These are phyloP conservation scores for Falco naumanni DNA, from an alignment of 2,797 vertebrate genomes.

Conservation along the genomic window DNA sequence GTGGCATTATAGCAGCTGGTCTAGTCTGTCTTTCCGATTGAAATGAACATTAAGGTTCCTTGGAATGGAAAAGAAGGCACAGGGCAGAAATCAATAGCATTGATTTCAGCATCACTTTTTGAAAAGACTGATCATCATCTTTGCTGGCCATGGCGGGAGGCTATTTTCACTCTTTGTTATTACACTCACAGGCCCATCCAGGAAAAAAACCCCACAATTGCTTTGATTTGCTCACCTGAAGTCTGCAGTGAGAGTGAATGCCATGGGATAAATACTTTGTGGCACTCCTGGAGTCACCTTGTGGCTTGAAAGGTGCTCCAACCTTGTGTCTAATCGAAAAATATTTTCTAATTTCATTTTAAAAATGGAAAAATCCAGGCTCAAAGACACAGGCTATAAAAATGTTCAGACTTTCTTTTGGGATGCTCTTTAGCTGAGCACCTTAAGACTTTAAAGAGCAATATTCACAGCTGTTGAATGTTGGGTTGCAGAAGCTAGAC, in stretches of 20 bases:
- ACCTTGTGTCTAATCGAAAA: neutral
- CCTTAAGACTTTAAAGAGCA: neutral
- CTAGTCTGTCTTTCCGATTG: slow-evolving; percentile 30
- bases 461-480: accelerated
- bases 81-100: slow-evolving; percentile 65
- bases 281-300: neutral
- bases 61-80: slow-evolving; percentile 55
- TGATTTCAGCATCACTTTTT: slow-evolving; percentile 59
- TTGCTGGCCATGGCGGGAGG: slow-evolving; percentile 28
- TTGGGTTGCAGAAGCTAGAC: neutral
- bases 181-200: neutral
- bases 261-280: neutral
- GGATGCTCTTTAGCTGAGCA: neutral
- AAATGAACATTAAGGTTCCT: slow-evolving; percentile 46
- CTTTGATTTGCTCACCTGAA: slow-evolving; percentile 5
- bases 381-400: neutral
- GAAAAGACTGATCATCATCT: slow-evolving; percentile 66
- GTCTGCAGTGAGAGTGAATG: neutral
- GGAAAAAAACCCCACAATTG: neutral
- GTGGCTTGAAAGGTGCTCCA: neutral
- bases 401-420: neutral
- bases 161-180: slow-evolving; percentile 33
- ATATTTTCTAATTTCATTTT: neutral
- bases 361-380: neutral
- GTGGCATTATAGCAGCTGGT: slow-evolving; percentile 48